These are phyloP conservation scores for Heliconius hewitsoni DNA, from an alignment of 1,140 invertebrate genomes.

Conservation along the genomic window DNA sequence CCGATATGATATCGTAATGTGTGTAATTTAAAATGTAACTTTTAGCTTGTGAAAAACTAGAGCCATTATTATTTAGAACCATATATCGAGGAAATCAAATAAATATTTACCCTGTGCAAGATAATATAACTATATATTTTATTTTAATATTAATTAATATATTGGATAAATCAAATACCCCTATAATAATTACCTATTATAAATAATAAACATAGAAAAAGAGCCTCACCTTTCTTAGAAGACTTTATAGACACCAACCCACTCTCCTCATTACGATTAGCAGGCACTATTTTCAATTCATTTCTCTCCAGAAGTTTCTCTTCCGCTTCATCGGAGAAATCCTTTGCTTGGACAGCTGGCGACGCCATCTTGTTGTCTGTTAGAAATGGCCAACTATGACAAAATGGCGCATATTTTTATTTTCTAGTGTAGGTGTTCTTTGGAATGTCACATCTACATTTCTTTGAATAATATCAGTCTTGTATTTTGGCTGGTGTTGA, in stretches of 20 bases:
- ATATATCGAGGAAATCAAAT: no score
- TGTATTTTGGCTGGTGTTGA: slow-evolving; percentile 55
- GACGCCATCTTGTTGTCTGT: slow-evolving; percentile 54
- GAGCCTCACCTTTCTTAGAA: slow-evolving; percentile 64
- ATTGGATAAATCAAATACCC: no score
- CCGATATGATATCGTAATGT: no score
- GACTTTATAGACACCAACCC: slow-evolving; percentile 55
- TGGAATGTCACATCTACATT: slow-evolving; percentile 58
- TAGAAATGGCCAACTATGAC: slow-evolving; percentile 47
- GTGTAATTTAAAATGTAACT: no score
- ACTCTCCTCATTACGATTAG: slow-evolving; percentile 41
- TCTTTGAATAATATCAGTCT: slow-evolving; percentile 54
- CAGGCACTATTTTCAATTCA: slow-evolving; percentile 46
- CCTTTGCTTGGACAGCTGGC: slow-evolving; percentile 46
- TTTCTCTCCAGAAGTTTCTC: slow-evolving; percentile 59
- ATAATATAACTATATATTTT: no score
- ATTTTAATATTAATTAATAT: no score
- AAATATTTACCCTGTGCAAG: no score
- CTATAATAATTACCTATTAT: background rate
- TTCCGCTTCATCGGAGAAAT: slow-evolving; percentile 55
- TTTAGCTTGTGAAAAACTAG: no score
- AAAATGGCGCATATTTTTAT: slow-evolving; percentile 48
- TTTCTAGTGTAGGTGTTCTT: slow-evolving; percentile 17
- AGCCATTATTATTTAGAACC: no score
- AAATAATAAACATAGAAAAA: background rate